Base-by-base conservation (phyloP, 1,140 invertebrate genomes). In the Ceratina calcarata region DNA sequence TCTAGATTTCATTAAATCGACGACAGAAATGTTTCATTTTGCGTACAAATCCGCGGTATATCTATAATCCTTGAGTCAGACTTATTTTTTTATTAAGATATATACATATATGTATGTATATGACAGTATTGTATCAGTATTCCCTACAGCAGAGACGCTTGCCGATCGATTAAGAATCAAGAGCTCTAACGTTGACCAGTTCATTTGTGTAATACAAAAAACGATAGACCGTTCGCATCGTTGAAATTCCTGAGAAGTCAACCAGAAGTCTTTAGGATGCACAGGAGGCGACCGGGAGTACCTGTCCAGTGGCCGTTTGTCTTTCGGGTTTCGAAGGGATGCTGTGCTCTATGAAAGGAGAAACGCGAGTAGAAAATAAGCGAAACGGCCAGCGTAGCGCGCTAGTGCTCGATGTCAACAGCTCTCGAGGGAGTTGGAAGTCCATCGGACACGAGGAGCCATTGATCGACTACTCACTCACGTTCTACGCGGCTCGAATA, bases 331-430 rank as follows among this genome's bases (percentile, higher is more conserved):
- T 15, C 57, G 27, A 51, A 22, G 45, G 60, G 53, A 62, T 65
- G 77, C 69, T 79, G 70, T 61, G 16, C 71, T 81, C 78, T 70
- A 20, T 61, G 22, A 85, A 74, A 73, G 45, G 69, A 74, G 79
- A 78, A 49, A 78, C 58, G 15, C 51, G 22, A 22, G 78, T 72
- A 64, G 22, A 71, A 74, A 72, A 68, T 74, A 55, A 61, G 72
- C 64, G 64, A 77, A 82, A 58, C 65, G 77, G 66, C 45, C 61
- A 82, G 68, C 75, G 82, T 82, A 86, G 87, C 80, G 78, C 76
- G 65, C 60, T 69, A 69, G 51, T 20, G 80, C 64, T 66, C 61
- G 84, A 86, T 86, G 85, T 84, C 82, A 86, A 87, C 82, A 80
- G 73, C 61, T 87, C 86, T 84, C 87, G 62, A 20, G 86, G 78